A percentile compares a stretch with the other conserved stretches of the same genome.
phyloP scores from a whole-genome alignment of 2,113 vertebrate species.

The Thamnophis sirtalis region DNA sequence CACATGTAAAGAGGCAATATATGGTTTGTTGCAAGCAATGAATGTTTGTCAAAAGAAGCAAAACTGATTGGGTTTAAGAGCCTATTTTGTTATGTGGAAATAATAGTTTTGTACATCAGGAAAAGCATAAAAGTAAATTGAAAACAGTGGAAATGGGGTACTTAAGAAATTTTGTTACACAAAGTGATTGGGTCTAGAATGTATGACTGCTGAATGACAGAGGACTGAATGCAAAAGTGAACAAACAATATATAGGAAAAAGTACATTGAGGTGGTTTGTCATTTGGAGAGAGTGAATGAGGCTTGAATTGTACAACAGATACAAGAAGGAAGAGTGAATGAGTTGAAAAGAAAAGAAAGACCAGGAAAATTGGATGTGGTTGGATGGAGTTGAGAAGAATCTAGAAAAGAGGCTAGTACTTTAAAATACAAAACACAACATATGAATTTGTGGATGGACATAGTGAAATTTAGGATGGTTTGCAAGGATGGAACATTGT shows the following conservation, averaged over 20 bases:
- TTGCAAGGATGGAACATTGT: not conserved
- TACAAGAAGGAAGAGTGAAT: not conserved
- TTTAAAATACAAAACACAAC: not conserved
- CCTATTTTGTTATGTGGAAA: not conserved
- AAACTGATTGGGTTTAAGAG: not conserved
- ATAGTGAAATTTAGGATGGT: not conserved
- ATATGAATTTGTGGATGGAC: not conserved
- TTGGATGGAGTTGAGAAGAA: not conserved
- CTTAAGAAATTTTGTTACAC: not conserved
- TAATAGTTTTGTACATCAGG: not conserved
- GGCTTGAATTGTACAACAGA: not conserved
- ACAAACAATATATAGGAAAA: not conserved
- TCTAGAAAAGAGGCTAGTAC: not conserved
- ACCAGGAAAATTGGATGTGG: not conserved
- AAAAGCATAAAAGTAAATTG: not conserved
- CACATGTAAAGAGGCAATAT: not conserved
- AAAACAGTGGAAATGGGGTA: not conserved
- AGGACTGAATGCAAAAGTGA: not conserved
- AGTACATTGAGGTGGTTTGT: not conserved
- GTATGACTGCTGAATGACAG: not conserved
- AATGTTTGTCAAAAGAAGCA: not conserved
- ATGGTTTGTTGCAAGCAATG: not conserved
- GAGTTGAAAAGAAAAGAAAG: not conserved
- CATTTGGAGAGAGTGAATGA: not conserved
- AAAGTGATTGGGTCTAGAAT: not conserved